Evolutionary conservation across 2,797 vertebrate species (phyloP).

Genomic region (Gymnocypris eckloni): DNA sequence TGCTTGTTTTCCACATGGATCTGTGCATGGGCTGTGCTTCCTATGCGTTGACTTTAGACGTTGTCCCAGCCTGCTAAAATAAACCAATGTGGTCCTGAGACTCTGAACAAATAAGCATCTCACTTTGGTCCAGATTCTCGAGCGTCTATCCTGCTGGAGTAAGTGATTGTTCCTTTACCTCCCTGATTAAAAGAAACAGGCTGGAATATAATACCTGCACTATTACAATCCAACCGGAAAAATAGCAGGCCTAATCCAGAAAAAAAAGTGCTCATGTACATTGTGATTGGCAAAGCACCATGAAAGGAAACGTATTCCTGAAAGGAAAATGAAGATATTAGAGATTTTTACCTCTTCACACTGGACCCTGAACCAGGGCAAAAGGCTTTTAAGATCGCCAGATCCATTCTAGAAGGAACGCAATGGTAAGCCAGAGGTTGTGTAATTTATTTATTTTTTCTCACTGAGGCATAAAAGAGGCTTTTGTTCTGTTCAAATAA

Average conservation of each 20-base stretch:
- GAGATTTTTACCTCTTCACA: conserved; percentile 17
- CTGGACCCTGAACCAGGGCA: neutral
- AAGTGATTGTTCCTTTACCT: conserved; percentile 77
- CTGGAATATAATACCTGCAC: conserved; percentile 68
- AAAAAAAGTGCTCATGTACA: conserved; percentile 23
- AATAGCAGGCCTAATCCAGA: conserved; percentile 47
- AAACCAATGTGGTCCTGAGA: conserved; percentile 74
- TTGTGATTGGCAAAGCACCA: conserved; percentile 50
- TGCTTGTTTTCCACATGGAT: conserved; percentile 37
- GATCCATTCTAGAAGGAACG: conserved; percentile 19
- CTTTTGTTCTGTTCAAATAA: conserved; percentile 38
- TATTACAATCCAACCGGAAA: conserved; percentile 72
- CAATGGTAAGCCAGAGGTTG: conserved; percentile 2
- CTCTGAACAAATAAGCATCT: conserved; percentile 79
- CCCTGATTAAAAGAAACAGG: conserved; percentile 79
- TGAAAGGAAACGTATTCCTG: conserved; percentile 32
- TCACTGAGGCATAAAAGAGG: conserved; percentile 24
- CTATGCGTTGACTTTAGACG: conserved; percentile 70
- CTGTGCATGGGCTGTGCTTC: conserved; percentile 28
- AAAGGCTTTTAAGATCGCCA: conserved; percentile 31
- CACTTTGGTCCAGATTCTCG: conserved; percentile 56
- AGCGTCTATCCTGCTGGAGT: conserved; percentile 65
- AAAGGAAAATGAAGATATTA: conserved; percentile 41
- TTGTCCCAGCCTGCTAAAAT: conserved; percentile 79
- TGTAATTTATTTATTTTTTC: conserved; percentile 7